These are phyloP conservation scores for Porphyrio hochstetteri DNA, from an alignment of 2,113 vertebrate species.

Conservation along the genomic window DNA sequence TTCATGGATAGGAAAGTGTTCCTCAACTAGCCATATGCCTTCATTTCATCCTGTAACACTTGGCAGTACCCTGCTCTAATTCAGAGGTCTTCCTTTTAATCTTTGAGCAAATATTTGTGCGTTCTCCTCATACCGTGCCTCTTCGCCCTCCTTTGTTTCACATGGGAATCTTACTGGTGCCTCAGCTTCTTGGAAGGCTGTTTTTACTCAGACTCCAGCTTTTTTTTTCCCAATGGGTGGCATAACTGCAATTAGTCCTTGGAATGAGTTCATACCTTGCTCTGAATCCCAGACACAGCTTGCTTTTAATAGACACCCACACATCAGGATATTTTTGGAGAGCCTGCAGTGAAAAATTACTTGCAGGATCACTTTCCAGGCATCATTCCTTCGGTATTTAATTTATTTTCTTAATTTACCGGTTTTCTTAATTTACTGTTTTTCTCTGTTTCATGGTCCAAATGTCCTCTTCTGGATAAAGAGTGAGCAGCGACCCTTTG, in stretches of 20 bases:
- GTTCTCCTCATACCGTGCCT: neutral
- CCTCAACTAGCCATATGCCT: neutral
- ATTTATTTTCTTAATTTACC: neutral
- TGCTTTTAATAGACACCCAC: slow-evolving; percentile 55
- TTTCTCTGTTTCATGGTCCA: neutral
- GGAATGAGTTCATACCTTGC: slow-evolving; percentile 27
- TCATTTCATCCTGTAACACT: neutral
- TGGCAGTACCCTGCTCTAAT: neutral
- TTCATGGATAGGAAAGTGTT: neutral
- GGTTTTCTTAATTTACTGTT: neutral
- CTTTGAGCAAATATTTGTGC: neutral
- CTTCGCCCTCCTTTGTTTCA: neutral
- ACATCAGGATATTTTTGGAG: slow-evolving; percentile 37
- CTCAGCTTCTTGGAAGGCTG: neutral
- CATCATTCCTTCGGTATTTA: neutral
- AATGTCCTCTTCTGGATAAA: neutral
- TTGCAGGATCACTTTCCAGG: neutral
- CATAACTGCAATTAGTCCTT: slow-evolving; percentile 14
- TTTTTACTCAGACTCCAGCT: neutral
- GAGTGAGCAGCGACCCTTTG: neutral
- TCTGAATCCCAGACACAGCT: slow-evolving; percentile 11
- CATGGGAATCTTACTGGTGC: neutral
- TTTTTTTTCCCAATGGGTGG: neutral
- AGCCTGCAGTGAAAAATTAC: slow-evolving; percentile 11
- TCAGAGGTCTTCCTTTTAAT: neutral